Evolutionary conservation across 1,140 invertebrate species (phyloP), one percentile per base, ranked within the genome.

Genomic region (Aethina tumida): DNA sequence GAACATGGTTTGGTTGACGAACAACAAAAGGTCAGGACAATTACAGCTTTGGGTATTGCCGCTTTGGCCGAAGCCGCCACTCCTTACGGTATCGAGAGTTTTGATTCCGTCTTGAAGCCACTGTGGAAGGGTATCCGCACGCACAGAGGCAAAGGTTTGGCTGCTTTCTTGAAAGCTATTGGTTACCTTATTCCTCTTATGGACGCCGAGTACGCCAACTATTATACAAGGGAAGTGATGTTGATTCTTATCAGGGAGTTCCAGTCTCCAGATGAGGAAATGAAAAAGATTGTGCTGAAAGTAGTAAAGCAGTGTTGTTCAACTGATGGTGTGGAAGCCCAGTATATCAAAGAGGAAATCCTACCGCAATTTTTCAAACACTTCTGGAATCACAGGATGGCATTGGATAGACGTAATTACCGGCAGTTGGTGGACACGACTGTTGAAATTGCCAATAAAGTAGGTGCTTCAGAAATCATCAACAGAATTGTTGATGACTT

Each of bases 221-320:
- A 99, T 64, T 99, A 99, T 62, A 99, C 96, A 9, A 77, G 93
- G 46, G 96, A 99, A 83, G 96, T 99, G 54, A 99, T 99, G 97
- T 73, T 99, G 58, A 99, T 99, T 65, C 69, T 99, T 5, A 98
- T 99, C 56, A 77, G 97, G 65, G 97, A 99, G 68, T 99, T 99
- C 63, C 93, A 97, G 63, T 98, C 95, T 28, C 96, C 97, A 2
- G 97, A 99, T 67, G 97, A 99, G 67, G 97, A 99, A 75, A 99
- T 99, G 97, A 99, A 99, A 62, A 99, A 99, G 62, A 99, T 99
- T 69, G 97, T 99, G 1, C 71, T 99, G 22, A 99, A 99, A 71
- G 91, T 99, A 43, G 97, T 99, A n/a, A 99, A 99, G 64, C 97
- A 99, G 66, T 99, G 97, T 68, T 99, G 96, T 65, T 94, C 89